phyloP scores from a whole-genome alignment of 2,888 invertebrate genomes.

The Acronicta aceris region DNA sequence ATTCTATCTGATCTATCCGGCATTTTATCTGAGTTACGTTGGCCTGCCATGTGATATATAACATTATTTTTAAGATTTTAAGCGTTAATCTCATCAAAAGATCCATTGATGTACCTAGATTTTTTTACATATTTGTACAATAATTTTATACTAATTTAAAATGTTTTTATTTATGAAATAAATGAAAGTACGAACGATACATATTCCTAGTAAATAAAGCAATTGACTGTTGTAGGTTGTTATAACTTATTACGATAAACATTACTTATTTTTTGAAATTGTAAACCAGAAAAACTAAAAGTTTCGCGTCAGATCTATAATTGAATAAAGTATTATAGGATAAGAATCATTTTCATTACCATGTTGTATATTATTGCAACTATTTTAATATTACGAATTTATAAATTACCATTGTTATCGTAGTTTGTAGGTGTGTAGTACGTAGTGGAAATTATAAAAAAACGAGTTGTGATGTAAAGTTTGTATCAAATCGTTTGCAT shows the following conservation, averaged over 20 bases:
- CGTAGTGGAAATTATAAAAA: slow-evolving; percentile 65
- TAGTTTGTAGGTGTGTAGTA: slow-evolving; percentile 79
- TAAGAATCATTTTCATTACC: slow-evolving; percentile 74
- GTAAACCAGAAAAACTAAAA: slow-evolving; percentile 59
- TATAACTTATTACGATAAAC: slow-evolving; percentile 58
- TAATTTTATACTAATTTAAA: slow-evolving; percentile 72
- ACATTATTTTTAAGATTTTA: slow-evolving; percentile 47
- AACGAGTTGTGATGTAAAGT: slow-evolving; percentile 71
- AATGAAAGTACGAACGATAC: slow-evolving; percentile 63
- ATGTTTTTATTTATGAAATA: slow-evolving; percentile 69
- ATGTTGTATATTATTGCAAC: slow-evolving; percentile 76
- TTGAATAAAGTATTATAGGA: slow-evolving; percentile 78
- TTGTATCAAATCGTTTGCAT: slow-evolving; percentile 56
- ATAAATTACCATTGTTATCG: slow-evolving; percentile 83
- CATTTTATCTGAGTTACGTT: slow-evolving; percentile 43
- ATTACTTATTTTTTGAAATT: slow-evolving; percentile 56
- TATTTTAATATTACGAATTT: slow-evolving; percentile 85
- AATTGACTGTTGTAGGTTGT: slow-evolving; percentile 73
- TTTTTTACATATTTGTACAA: slow-evolving; percentile 77
- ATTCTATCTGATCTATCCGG: too few relatives aligned
- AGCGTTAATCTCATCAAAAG: slow-evolving; percentile 64
- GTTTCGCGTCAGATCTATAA: slow-evolving; percentile 63
- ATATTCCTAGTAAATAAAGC: slow-evolving; percentile 56
- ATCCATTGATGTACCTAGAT: slow-evolving; percentile 76
- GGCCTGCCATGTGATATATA: slow-evolving; percentile 64